Base-by-base conservation (phyloP, 2,797 vertebrate species). In the Neosilurus mollespiculum region DNA sequence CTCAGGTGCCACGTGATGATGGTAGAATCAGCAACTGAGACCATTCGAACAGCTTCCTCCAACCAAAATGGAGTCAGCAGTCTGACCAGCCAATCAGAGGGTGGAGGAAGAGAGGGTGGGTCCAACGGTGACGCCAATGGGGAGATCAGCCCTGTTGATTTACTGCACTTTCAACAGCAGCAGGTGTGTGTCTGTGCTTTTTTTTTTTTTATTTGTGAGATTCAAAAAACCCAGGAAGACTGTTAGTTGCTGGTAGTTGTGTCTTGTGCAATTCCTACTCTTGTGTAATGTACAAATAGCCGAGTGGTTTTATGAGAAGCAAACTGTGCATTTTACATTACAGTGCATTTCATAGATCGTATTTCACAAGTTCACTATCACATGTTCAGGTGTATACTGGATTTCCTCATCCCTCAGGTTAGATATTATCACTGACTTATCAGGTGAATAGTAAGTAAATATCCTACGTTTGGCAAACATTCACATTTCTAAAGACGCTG, bases 1-100 rank as follows among this genome's bases (percentile, higher is more conserved):
- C 78, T 85, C 76, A 95, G 95, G 94, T 95, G 93, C 93, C 94
- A 94, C 90, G 97, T 97, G 97, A 99, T 99, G 98, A 99, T 99
- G 98, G 98, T 99, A 95, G 98, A 99, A 96, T 99, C 98, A 49
- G 98, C 98, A 93, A 98, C 97, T 86, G 98, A 99, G 96, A 97
- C 97, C 94, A 98, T 99, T 95, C 96, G 98, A 90, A 98, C 97
- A 77, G 95, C 96, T 89, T 95, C 98, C 85, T 96, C 97, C 85
- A 92, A 95, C 92, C 98, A 99, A 91, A 99, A 99, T 88, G 97
- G 98, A 91, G 96, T 99, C 92, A 96, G 97, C 95, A 97, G 96
- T 93, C 95, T 98, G 90, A 96, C 94, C 86, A 97, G 96, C 90
- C 98, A 97, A 91, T 95, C 96, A 3, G 97, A 98, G 82, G 96